Base-by-base conservation (phyloP, 2,888 invertebrate species). In the Norana najaformis region DNA sequence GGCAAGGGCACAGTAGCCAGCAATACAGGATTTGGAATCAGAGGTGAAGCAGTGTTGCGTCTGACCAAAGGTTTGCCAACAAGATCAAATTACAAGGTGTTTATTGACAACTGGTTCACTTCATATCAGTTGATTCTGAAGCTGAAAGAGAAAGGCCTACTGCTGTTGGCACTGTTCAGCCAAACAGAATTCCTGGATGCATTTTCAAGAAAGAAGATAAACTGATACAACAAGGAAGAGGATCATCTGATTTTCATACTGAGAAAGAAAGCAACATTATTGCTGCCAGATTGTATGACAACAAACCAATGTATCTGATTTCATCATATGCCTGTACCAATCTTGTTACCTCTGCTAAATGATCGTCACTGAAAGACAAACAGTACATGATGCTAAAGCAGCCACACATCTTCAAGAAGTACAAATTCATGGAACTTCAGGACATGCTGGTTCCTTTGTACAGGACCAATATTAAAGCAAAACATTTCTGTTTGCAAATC, bases 71-170 rank as follows among this genome's bases (percentile, higher is more conserved):
- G 37, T 34, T 37, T 88, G 23, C 38, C 37, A 37, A 20, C 37
- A n/a, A 20, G 35, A 39, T 16, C 18, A n/a, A 88, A 88, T 38
- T 39, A 88, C 41, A 39, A 39, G n/a, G 38, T 88, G 4, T 88
- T 39, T 36, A 39, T 38, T 20, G 88, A 88, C 88, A 88, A 88
- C 41, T 88, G 88, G 88, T 88, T 88, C 88, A 88, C 88, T 16
- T 88, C 88, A 18, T 39, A 39, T 30, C 38, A 88, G 88, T 36
- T 88, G n/a, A n/a, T 88, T 88, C 35, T 88, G 4, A 37, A 37
- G 16, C 38, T 38, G 20, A 2, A 37, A 34, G 36, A 88, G n/a
- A 88, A 38, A 39, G 88, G 88, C 20, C 38, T 38, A 30, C 41
- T 88, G n/a, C 88, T n/a, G 38, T 88, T n/a, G 88, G 88, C 38